Percentiles rank a stretch among this genome's conserved stretches.
Conservation (phyloP, 2,797 vertebrate species). For the Acrossocheilus fasciatus region DNA sequence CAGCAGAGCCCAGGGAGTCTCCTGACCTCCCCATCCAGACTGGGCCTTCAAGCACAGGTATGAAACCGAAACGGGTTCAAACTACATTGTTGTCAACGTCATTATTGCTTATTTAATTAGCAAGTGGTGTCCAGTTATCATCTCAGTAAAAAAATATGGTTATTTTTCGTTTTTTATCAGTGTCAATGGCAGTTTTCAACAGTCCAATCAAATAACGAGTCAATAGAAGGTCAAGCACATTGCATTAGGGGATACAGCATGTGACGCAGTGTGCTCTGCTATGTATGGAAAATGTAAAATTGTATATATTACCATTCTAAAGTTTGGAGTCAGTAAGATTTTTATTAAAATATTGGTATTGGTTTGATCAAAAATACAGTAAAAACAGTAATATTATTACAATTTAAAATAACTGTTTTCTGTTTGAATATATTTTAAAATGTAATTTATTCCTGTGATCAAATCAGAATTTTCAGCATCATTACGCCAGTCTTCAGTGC, state of each 20-base stretch:
- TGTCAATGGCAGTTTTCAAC: not conserved
- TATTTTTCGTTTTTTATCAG: not conserved
- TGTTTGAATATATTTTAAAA: not conserved
- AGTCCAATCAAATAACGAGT: not conserved
- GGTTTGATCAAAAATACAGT: not conserved
- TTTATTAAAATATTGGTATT: not conserved
- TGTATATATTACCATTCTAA: not conserved
- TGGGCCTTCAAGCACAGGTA: slow-evolving; percentile 89
- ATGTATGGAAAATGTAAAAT: not conserved
- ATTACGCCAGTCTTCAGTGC: not conserved
- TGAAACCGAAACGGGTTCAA: slow-evolving; percentile 10
- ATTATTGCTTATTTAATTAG: not conserved
- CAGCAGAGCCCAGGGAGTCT: slow-evolving; percentile 89
- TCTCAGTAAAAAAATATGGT: not conserved
- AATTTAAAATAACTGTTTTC: not conserved
- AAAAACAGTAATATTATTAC: not conserved
- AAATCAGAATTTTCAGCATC: not conserved
- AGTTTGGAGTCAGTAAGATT: not conserved
- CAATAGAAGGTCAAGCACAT: not conserved
- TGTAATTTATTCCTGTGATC: not conserved
- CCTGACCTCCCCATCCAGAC: slow-evolving; percentile 82
- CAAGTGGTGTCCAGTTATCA: not conserved
- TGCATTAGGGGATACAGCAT: not conserved
- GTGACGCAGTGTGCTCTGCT: not conserved
- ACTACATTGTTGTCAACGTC: not conserved